Conservation (phyloP, 2,888 invertebrate species). For the Shargacucullia verbasci region DNA sequence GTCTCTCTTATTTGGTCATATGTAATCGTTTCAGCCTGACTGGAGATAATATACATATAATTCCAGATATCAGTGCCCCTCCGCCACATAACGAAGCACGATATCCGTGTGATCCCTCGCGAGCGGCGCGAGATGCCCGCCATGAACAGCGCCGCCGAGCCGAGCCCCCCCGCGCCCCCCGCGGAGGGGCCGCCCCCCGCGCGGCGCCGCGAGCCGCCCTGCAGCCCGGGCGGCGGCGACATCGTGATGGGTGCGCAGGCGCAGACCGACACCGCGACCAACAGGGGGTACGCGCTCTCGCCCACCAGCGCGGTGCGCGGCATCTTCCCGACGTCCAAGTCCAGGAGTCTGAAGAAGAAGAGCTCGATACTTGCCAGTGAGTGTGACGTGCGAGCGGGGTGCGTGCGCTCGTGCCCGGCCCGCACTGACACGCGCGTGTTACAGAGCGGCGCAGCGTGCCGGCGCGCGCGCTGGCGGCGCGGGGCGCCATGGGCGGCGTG, state of each 20-base stretch:
- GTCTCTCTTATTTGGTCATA: too few relatives aligned
- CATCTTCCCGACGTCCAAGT: constrained; percentile 89
- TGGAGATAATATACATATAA: too few relatives aligned
- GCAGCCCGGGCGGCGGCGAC: constrained; percentile 22
- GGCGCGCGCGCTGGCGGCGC: constrained; percentile 67
- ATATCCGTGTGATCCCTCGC: constrained; percentile 74
- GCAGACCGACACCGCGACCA: constrained; percentile 39
- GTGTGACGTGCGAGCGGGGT: too few relatives aligned
- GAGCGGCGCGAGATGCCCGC: constrained; percentile 72
- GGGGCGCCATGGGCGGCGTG: constrained; percentile 70
- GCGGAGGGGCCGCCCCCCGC: constrained; percentile 1
- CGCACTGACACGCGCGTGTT: not conserved
- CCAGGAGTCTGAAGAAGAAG: constrained; percentile 91
- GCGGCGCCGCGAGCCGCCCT: constrained; percentile 25
- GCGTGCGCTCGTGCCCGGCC: too few relatives aligned
- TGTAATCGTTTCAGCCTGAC: too few relatives aligned
- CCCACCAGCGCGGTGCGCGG: constrained; percentile 87
- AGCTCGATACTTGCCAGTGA: constrained; percentile 93
- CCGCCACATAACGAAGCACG: constrained; percentile 79
- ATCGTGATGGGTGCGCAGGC: constrained; percentile 47
- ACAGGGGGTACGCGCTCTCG: constrained; percentile 66
- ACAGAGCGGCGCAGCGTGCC: constrained; percentile 72
- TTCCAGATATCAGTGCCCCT: constrained; percentile 73
- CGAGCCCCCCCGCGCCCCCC: constrained; percentile 20
- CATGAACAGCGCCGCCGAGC: constrained; percentile 64